Evolutionary conservation across 2,797 vertebrate genomes (phyloP).

Genomic region (Picus viridis): DNA sequence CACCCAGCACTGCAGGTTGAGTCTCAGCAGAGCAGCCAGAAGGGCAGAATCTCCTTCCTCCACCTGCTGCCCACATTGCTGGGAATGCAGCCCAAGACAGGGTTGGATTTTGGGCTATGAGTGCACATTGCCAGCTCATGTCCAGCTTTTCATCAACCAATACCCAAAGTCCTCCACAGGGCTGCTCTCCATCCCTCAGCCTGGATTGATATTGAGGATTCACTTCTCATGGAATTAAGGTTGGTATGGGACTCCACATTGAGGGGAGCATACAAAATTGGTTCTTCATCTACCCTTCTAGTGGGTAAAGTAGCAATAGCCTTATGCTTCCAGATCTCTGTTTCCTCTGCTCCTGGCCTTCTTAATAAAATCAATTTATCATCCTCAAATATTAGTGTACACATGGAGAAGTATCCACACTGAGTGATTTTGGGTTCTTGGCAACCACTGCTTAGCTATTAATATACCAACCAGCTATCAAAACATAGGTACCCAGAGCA

Average conservation of each 20-base stretch:
- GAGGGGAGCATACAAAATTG: background rate
- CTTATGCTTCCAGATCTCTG: background rate
- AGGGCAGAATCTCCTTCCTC: no score
- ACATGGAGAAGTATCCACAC: background rate
- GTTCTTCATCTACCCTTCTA: background rate
- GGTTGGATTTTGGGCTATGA: no score
- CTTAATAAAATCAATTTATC: conserved; percentile 6
- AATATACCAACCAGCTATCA: background rate
- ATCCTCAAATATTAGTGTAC: background rate
- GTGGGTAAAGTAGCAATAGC: background rate
- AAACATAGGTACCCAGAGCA: background rate
- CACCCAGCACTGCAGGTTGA: no score
- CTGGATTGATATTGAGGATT: no score
- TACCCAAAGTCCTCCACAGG: no score
- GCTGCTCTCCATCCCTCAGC: no score
- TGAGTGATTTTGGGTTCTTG: background rate
- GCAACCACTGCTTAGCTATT: background rate
- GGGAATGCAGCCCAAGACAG: no score
- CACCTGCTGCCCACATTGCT: no score
- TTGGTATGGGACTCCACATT: background rate
- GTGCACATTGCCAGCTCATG: no score
- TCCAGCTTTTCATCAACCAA: no score
- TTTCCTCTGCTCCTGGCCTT: background rate
- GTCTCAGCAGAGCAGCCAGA: no score
- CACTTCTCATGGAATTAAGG: background rate